phyloP scores from a whole-genome alignment of 2,797 vertebrate genomes.

The Sebastolobus altivelis region DNA sequence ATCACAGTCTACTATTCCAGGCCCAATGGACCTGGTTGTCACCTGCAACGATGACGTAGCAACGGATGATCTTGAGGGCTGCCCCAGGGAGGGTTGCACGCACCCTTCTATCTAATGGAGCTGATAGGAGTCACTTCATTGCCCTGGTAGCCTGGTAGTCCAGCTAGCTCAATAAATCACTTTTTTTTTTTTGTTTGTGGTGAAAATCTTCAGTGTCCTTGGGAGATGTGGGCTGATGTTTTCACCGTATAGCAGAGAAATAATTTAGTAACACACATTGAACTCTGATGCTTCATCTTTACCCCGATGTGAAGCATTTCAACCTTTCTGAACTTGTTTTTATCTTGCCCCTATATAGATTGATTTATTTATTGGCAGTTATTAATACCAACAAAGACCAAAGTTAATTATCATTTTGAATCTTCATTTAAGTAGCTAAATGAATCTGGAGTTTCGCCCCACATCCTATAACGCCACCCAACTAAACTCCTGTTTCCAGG shows the following conservation, averaged over 20 bases:
- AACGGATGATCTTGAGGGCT: constrained; percentile 7
- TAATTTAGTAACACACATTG: not conserved
- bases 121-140: constrained; percentile 4
- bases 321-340: no score
- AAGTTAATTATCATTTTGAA: no score
- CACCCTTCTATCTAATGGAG: not conserved
- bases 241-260: not conserved
- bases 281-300: not conserved
- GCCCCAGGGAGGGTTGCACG: not conserved
- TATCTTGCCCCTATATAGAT: no score
- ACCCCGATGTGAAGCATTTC: not conserved
- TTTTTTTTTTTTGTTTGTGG: not conserved
- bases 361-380: no score
- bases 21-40: constrained; percentile 25
- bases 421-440: no score
- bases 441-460: no score
- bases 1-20: constrained; percentile 23
- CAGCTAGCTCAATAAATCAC: not conserved
- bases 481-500: no score
- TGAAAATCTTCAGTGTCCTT: not conserved
- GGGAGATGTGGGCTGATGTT: not conserved
- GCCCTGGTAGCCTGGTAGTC: not conserved
- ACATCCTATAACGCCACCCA: no score
- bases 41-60: constrained; percentile 37
- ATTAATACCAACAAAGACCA: no score